Evolutionary conservation across 1,140 invertebrate genomes (phyloP).

Genomic region (Mamestra configurata): DNA sequence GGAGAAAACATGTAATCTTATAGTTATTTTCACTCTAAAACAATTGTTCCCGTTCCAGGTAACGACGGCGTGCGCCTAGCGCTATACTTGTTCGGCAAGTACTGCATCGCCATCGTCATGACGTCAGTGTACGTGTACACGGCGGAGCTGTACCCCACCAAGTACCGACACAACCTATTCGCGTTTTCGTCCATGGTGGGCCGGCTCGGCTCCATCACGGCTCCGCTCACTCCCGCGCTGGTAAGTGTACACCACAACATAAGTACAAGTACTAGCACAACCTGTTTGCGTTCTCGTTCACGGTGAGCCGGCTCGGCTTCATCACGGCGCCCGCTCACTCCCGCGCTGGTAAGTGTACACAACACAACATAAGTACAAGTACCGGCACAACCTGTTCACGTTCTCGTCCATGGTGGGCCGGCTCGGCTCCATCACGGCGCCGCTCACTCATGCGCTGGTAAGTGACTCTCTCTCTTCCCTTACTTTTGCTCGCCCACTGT

Average conservation of each 20-base stretch:
- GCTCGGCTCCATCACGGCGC: constrained; percentile 92
- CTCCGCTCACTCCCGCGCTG: constrained; percentile 90
- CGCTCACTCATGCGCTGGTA: constrained; percentile 89
- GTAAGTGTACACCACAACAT: too few species aligned
- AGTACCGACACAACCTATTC: constrained; percentile 90
- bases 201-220: constrained; percentile 91
- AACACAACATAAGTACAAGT: too few species aligned
- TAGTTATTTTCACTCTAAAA: neutral
- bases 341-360: constrained; percentile 84
- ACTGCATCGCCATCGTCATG: constrained; percentile 91
- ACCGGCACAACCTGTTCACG: constrained; percentile 90
- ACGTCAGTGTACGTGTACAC: constrained; percentile 91
- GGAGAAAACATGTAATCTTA: too few species aligned
- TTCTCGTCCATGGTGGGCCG: constrained; percentile 92
- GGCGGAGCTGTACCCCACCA: constrained; percentile 92
- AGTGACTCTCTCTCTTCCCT: too few species aligned
- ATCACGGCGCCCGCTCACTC: constrained; percentile 92
- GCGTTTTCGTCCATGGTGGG: constrained; percentile 92
- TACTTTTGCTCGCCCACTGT: too few species aligned
- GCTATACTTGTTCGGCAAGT: constrained; percentile 92
- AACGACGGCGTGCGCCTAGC: constrained; percentile 75
- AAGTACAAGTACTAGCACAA: too few species aligned
- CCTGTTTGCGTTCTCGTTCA: constrained; percentile 91
- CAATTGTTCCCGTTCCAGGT: constrained; percentile 51
- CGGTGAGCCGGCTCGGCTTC: constrained; percentile 91